Percentiles rank a stretch among this genome's conserved stretches.
Evolutionary conservation across 2,797 vertebrate species (phyloP).

Genomic region (Anas bahamensis): DNA sequence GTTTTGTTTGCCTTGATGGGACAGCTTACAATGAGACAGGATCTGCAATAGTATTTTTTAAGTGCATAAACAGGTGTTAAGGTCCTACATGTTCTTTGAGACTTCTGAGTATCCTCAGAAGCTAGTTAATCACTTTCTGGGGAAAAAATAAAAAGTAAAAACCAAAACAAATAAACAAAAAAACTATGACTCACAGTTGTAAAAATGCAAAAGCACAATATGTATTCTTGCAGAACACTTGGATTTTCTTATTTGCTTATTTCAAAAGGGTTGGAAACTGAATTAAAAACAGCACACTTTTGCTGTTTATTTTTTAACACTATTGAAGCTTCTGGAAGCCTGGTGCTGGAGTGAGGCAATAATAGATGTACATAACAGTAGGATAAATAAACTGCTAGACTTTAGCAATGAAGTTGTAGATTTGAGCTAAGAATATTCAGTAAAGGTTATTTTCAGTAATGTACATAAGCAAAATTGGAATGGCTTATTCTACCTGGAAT

Average conservation of each 20-base stretch:
- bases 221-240: not conserved
- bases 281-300: not conserved
- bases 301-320: not conserved
- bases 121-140: not conserved
- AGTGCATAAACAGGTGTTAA: not conserved
- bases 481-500: not conserved
- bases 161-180: too few species aligned
- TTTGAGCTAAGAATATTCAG: not conserved
- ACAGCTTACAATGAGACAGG: not conserved
- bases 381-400: not conserved
- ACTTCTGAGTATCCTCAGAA: not conserved
- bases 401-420: not conserved
- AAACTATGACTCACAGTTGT: not conserved
- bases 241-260: not conserved
- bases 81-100: not conserved
- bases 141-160: not conserved
- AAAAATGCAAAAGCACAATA: not conserved
- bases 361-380: not conserved
- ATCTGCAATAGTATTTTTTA: not conserved
- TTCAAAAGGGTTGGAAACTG: not conserved
- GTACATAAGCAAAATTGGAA: not conserved
- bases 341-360: not conserved
- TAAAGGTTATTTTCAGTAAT: not conserved
- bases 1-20: not conserved
- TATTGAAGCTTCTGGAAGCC: not conserved